A percentile compares a stretch with the other conserved stretches of the same genome.
Conservation (phyloP, 2,888 invertebrate species). For the Petrolisthes cinctipes region DNA sequence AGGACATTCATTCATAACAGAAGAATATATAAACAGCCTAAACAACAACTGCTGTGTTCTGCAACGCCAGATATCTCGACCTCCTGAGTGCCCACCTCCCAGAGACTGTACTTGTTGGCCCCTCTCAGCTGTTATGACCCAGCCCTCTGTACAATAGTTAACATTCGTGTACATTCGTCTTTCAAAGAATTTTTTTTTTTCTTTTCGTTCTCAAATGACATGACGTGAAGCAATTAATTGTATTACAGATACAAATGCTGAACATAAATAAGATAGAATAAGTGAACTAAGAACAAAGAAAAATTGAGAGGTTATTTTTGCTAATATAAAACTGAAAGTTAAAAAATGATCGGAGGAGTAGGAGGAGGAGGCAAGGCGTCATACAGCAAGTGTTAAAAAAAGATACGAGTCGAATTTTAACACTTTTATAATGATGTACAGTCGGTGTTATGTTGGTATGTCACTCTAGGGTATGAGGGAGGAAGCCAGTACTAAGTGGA, state of each 20-base stretch:
- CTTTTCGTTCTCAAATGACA: no score
- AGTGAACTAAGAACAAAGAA: no score
- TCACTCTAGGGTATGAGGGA: not conserved
- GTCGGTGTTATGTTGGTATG: not conserved
- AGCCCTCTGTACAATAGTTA: constrained; percentile 7
- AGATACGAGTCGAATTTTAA: not conserved
- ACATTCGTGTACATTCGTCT: not conserved
- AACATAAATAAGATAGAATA: no score
- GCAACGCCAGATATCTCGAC: not conserved
- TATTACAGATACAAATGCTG: no score
- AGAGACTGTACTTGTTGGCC: not conserved
- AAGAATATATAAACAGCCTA: no score
- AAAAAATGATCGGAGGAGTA: not conserved
- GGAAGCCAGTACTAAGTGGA: not conserved
- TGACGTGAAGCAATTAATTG: no score
- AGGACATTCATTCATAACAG: no score
- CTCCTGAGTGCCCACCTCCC: not conserved
- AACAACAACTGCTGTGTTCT: no score
- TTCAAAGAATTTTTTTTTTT: not conserved
- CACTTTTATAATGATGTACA: constrained; percentile 6
- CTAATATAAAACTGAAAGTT: not conserved
- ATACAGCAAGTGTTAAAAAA: not conserved
- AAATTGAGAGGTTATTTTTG: not conserved
- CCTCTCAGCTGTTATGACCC: constrained; percentile 11
- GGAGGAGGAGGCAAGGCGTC: not conserved